Evolutionary conservation across 2,797 vertebrate species (phyloP).

Genomic region (Halcyon chelicuti): DNA sequence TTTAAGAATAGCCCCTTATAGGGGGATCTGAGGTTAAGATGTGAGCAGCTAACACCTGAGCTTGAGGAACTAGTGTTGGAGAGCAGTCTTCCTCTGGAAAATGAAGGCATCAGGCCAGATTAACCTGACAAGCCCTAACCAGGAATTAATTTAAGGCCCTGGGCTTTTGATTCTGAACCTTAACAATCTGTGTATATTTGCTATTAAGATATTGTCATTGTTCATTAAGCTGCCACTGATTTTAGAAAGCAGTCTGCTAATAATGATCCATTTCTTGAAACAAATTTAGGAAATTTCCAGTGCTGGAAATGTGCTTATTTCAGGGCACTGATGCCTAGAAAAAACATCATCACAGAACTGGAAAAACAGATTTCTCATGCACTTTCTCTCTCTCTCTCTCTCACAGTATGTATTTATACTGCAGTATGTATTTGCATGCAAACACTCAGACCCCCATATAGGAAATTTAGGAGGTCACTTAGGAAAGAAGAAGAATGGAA

Average conservation of each 20-base stretch:
- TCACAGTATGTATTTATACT: too few species aligned
- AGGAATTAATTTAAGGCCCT: neutral
- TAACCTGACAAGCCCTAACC: neutral
- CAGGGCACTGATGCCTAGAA: neutral
- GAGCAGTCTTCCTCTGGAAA: neutral
- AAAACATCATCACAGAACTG: neutral
- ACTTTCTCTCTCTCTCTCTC: neutral
- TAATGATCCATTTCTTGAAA: neutral
- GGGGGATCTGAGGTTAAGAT: neutral
- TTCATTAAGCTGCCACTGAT: neutral
- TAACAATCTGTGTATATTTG: neutral
- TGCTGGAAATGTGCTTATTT: neutral
- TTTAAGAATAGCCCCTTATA: neutral
- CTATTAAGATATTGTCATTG: neutral
- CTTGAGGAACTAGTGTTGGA: rapidly evolving
- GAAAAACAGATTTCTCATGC: neutral
- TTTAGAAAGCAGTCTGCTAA: neutral
- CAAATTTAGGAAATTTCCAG: neutral
- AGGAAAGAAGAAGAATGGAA: neutral
- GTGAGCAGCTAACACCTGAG: neutral
- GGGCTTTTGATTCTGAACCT: neutral
- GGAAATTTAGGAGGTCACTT: neutral
- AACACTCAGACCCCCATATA: too few species aligned
- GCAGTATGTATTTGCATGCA: too few species aligned
- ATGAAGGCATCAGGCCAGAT: neutral